Base-by-base conservation (phyloP, 1,140 invertebrate genomes). In the Diorhabda elongata region DNA sequence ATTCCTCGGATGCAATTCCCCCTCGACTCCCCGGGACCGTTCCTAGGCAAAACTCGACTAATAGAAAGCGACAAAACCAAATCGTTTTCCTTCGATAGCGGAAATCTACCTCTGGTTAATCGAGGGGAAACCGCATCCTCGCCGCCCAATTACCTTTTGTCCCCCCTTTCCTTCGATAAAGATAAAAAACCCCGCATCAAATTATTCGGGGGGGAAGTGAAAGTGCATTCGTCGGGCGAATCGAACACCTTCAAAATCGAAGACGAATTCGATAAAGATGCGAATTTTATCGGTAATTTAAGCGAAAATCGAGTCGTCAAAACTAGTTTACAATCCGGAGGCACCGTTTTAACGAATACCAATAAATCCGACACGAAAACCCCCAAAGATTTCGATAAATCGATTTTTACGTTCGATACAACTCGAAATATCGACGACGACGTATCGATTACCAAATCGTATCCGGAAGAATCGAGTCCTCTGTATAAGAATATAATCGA, bases 161-260 rank as follows among this genome's bases (percentile, higher is more conserved):
- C 74, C 3, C 76, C 77, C 5, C 57, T 74, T 58, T 69, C 69
- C 44, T 67, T 80, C 60, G 68, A 71, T 42, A 71, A 72, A 8
- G 72, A 71, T 43, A 78, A 78, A 67, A 79, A 77, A 60, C 85
- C 86, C 60, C 86, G 87, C 0, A 77, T 90, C 7, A 90, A 91
- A 78, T 86, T 92, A 84, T 92, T 92, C 81, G 91, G 91, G 2
- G 91, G 90, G 2, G 88, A 92, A 82, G 90, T 92, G 0, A 87
- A 90, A 77, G 91, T 92, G 67, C 81, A 77, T 7, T 75, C 75
- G 3, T 71, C 74, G 3, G 87, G 88, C 5, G 88, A 90, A 70
- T 87, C 86, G 0, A 91, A 89, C 60, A 91, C 89, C 2, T 85
- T 91, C 81, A 85, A 88, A 61, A 91, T 91, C 71, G 90, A 91